A percentile compares a stretch with the other conserved stretches of the same genome.
phyloP scores from a whole-genome alignment of 2,113 vertebrate genomes.

The Eurystomus gularis region DNA sequence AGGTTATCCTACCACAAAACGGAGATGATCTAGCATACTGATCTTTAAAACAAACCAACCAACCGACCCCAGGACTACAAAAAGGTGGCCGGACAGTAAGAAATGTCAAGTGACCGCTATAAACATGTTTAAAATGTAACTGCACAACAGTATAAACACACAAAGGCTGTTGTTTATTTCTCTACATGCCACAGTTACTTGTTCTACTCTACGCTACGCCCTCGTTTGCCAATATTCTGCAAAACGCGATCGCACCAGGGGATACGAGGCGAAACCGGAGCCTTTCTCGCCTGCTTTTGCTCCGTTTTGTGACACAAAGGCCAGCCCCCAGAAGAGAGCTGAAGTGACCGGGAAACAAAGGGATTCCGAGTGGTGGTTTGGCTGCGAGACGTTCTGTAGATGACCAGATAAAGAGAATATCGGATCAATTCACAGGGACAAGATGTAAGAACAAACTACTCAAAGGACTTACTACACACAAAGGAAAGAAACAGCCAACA shows the following conservation, averaged over 20 bases:
- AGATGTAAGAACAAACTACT: conserved; percentile 1
- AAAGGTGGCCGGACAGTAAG: neutral
- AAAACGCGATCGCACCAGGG: neutral
- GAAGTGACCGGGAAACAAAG: neutral
- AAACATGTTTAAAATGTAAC: neutral
- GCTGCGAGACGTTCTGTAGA: neutral
- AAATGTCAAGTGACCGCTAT: neutral
- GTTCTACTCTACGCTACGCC: neutral
- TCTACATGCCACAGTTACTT: conserved; percentile 33
- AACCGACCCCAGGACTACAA: neutral
- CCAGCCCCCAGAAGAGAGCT: neutral
- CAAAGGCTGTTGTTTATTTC: neutral
- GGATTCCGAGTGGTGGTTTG: neutral
- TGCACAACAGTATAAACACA: neutral
- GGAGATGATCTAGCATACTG: conserved; percentile 19
- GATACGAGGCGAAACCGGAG: neutral
- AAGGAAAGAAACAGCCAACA: neutral
- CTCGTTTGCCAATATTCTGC: neutral
- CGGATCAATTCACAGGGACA: neutral
- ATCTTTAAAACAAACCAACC: neutral
- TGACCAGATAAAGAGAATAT: neutral
- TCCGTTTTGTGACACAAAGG: neutral
- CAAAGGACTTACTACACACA: neutral
- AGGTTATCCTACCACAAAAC: conserved; percentile 18
- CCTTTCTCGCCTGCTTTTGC: neutral